phyloP scores from a whole-genome alignment of 2,888 invertebrate species.

The Oxyteleia sp. region DNA sequence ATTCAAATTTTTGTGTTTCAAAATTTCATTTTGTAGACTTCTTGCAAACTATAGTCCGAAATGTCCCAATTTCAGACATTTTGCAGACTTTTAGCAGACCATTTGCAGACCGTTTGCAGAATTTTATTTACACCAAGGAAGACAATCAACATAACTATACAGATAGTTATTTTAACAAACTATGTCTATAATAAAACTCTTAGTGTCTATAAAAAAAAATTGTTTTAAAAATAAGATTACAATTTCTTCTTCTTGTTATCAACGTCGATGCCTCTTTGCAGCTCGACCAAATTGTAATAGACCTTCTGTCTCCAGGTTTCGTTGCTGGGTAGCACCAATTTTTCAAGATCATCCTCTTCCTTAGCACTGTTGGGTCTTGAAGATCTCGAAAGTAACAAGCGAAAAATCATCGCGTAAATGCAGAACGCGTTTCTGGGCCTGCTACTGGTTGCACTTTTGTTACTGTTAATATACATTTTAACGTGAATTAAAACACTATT shows the following conservation, averaged over 20 bases:
- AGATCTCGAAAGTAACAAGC: constrained; percentile 89
- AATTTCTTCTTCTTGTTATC: constrained; percentile 80
- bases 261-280: constrained; percentile 89
- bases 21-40: no score
- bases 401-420: constrained; percentile 90
- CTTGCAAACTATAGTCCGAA: no score
- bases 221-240: constrained; percentile 34
- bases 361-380: constrained; percentile 76
- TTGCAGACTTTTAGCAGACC: no score
- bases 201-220: not conserved
- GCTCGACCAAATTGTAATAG: constrained; percentile 91
- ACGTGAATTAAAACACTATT: no score
- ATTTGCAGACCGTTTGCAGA: no score
- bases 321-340: constrained; percentile 91
- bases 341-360: constrained; percentile 86
- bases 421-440: constrained; percentile 89
- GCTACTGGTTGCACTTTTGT: constrained; percentile 8
- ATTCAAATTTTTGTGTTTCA: no score
- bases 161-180: no score
- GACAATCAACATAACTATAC: no score
- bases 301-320: constrained; percentile 91
- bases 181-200: not conserved
- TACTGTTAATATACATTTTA: constrained; percentile 47
- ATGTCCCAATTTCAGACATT: no score
- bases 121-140: no score